These are phyloP conservation scores for Ailurus styani DNA, from an alignment of 2,113 vertebrate species.

Conservation along the genomic window DNA sequence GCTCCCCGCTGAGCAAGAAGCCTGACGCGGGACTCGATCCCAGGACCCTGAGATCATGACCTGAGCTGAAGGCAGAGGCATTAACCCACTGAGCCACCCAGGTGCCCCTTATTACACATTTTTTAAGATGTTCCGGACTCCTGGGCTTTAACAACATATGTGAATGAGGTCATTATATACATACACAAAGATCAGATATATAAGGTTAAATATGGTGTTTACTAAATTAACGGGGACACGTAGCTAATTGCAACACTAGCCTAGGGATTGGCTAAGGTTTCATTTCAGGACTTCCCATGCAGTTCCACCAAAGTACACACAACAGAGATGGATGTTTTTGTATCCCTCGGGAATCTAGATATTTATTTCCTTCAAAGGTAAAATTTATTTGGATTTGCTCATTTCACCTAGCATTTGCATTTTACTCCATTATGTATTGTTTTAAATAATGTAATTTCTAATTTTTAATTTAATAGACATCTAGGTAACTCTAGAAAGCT, in stretches of 20 bases:
- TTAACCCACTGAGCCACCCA: too few species aligned
- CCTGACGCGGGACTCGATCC: too few species aligned
- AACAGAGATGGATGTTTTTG: neutral
- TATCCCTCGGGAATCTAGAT: neutral
- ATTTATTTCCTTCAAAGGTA: neutral
- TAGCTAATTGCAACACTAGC: neutral
- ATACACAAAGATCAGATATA: neutral
- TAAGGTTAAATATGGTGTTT: neutral
- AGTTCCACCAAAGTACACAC: neutral
- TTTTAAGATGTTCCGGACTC: neutral
- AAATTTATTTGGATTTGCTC: neutral
- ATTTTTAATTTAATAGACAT: neutral
- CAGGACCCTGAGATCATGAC: too few species aligned
- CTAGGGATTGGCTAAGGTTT: neutral
- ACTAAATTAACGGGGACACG: neutral
- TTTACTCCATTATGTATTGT: neutral
- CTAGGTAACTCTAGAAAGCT: neutral
- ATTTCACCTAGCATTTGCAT: neutral
- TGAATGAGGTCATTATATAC: neutral
- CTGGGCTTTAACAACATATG: neutral
- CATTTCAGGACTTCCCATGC: neutral
- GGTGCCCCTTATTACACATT: conserved; percentile 2
- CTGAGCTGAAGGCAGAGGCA: too few species aligned
- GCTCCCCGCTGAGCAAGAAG: too few species aligned
- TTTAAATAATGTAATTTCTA: neutral